These are phyloP conservation scores for Drymonia ruficornis DNA, from an alignment of 2,888 invertebrate genomes.

Conservation along the genomic window DNA sequence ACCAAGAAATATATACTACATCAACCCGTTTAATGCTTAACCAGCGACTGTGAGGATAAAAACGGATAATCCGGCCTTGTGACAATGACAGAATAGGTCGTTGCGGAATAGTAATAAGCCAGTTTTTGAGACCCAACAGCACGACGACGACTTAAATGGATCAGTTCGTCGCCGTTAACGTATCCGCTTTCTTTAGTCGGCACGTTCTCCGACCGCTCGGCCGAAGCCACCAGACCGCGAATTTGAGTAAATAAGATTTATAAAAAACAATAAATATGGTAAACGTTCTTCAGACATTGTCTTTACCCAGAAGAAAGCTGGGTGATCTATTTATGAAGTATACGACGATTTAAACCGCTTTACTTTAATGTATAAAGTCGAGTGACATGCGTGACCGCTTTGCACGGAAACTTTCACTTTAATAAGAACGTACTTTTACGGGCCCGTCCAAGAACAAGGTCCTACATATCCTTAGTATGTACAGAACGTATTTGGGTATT, in stretches of 20 bases:
- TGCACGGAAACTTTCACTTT: slow-evolving; percentile 32
- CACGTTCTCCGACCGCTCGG: slow-evolving; percentile 34
- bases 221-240: slow-evolving; percentile 29
- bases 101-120: slow-evolving; percentile 36
- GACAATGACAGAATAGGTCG: slow-evolving; percentile 21
- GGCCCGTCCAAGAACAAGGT: slow-evolving; percentile 10
- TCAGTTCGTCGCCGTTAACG: slow-evolving; percentile 40
- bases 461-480: background rate
- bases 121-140: slow-evolving; percentile 26
- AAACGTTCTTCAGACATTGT: background rate
- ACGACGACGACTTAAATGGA: slow-evolving; percentile 38
- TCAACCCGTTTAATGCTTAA: slow-evolving; percentile 34
- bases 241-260: slow-evolving; percentile 36
- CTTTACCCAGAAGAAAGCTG: background rate
- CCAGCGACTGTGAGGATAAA: slow-evolving; percentile 44
- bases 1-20: background rate
- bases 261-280: slow-evolving; percentile 25
- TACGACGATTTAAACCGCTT: too few relatives aligned
- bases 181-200: slow-evolving; percentile 41
- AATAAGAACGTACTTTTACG: slow-evolving; percentile 10
- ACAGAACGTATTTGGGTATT: background rate
- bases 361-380: slow-evolving; percentile 19
- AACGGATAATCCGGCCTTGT: slow-evolving; percentile 25
- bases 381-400: slow-evolving; percentile 25
- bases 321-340: too few relatives aligned